A percentile compares a stretch with the other conserved stretches of the same genome.
These are phyloP conservation scores for Patella depressa DNA, from an alignment of 2,888 invertebrate genomes.

Conservation along the genomic window DNA sequence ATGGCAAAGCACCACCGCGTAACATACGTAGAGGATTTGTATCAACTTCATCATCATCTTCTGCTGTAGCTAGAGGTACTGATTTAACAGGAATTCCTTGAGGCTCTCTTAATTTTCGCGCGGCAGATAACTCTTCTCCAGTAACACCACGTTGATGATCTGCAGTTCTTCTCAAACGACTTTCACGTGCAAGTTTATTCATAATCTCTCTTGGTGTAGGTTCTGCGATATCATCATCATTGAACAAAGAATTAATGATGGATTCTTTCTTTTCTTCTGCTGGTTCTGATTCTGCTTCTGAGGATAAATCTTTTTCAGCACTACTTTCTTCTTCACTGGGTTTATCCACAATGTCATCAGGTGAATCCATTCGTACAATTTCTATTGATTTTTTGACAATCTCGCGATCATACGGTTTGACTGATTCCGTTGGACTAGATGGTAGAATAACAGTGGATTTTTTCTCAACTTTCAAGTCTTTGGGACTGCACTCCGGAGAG, in stretches of 20 bases:
- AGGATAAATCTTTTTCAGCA: constrained; percentile 16
- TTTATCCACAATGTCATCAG: constrained; percentile 1
- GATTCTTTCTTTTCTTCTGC: constrained; percentile 26
- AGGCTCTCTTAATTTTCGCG: constrained; percentile 59
- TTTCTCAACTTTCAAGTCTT: background rate
- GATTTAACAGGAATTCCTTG: constrained; percentile 63
- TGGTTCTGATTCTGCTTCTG: constrained; percentile 23
- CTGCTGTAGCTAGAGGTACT: constrained; percentile 60
- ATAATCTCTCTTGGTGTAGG: constrained; percentile 66
- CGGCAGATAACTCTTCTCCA: constrained; percentile 31
- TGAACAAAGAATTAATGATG: constrained; percentile 41
- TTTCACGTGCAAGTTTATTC: constrained; percentile 62
- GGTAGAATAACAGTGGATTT: background rate
- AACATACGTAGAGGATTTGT: constrained; percentile 80
- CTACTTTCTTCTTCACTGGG: constrained; percentile 25
- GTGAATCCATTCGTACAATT: constrained; percentile 39
- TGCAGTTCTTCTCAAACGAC: constrained; percentile 56
- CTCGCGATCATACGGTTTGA: constrained; percentile 23
- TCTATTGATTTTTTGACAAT: constrained; percentile 42
- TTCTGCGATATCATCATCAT: constrained; percentile 59
- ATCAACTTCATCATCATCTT: constrained; percentile 69
- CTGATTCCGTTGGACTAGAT: background rate
- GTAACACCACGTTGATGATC: constrained; percentile 60
- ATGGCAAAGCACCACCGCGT: constrained; percentile 67
- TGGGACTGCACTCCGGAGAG: constrained; percentile 11